phyloP scores from a whole-genome alignment of 2,113 vertebrate species.

The Lophochroa leadbeateri region DNA sequence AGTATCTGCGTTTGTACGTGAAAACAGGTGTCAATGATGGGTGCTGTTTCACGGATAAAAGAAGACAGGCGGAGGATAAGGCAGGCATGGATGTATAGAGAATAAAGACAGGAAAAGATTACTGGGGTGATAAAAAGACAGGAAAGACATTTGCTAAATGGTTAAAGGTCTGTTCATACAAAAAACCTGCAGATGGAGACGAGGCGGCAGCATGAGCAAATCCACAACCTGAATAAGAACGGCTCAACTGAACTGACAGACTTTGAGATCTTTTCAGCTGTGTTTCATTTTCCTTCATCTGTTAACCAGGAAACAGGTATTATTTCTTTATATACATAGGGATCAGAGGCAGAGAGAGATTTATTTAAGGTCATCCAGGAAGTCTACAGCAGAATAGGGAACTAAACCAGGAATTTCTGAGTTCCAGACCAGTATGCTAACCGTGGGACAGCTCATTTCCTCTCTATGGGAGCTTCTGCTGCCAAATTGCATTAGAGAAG shows the following conservation, averaged over 20 bases:
- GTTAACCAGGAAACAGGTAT: background rate
- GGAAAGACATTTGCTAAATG: background rate
- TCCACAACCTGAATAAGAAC: background rate
- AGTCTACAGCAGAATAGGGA: background rate
- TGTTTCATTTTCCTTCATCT: background rate
- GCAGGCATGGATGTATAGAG: background rate
- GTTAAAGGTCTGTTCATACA: background rate
- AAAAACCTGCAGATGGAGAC: background rate
- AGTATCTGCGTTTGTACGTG: background rate
- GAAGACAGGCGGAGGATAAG: background rate
- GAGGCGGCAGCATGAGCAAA: background rate
- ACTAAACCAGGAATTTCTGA: conserved; percentile 24
- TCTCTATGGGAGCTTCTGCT: background rate
- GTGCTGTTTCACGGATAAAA: background rate
- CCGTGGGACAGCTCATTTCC: conserved; percentile 48
- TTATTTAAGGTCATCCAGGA: background rate
- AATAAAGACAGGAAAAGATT: background rate
- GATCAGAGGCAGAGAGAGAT: background rate
- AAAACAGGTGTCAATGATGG: background rate
- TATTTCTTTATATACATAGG: background rate
- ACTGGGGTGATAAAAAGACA: background rate
- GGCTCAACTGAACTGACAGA: background rate
- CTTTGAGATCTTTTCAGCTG: background rate
- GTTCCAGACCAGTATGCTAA: background rate
- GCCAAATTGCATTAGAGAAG: conserved; percentile 37